Conservation (phyloP, 2,888 invertebrate species). For the Synanthedon myopaeformis region DNA sequence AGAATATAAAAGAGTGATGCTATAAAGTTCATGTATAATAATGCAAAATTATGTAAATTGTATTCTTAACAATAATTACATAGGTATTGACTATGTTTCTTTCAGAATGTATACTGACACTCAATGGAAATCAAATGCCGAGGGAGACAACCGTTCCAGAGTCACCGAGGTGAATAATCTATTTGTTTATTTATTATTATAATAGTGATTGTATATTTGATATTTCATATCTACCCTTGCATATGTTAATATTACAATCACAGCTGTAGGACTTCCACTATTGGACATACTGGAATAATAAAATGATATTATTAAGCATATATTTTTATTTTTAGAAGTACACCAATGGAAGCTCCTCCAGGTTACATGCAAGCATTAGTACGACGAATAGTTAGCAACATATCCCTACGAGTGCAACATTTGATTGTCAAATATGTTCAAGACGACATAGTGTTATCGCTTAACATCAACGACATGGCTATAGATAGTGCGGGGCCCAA, state of each 20-base stretch:
- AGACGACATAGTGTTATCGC: constrained; percentile 94
- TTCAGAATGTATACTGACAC: neutral
- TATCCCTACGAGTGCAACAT: constrained; percentile 90
- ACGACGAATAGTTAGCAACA: constrained; percentile 92
- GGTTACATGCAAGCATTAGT: constrained; percentile 89
- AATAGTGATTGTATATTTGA: too few relatives aligned
- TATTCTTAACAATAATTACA: too few relatives aligned
- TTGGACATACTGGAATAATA: too few relatives aligned
- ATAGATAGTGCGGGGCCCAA: constrained; percentile 81
- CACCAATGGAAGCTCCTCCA: constrained; percentile 76
- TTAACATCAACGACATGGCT: constrained; percentile 89
- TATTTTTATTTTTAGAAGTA: constrained; percentile 10
- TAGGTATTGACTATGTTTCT: neutral
- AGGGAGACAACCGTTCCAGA: constrained; percentile 10
- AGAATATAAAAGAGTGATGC: too few relatives aligned
- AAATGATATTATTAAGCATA: too few relatives aligned
- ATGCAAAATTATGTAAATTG: too few relatives aligned
- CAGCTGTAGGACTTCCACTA: too few relatives aligned
- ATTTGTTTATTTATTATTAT: too few relatives aligned
- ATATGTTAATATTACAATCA: too few relatives aligned
- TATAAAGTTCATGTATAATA: too few relatives aligned
- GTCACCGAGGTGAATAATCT: constrained; percentile 24
- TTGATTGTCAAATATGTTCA: constrained; percentile 96
- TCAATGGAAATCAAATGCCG: neutral
- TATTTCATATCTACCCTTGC: too few relatives aligned